phyloP scores from a whole-genome alignment of 2,888 invertebrate species.

The Drosophila atroscutellata region DNA sequence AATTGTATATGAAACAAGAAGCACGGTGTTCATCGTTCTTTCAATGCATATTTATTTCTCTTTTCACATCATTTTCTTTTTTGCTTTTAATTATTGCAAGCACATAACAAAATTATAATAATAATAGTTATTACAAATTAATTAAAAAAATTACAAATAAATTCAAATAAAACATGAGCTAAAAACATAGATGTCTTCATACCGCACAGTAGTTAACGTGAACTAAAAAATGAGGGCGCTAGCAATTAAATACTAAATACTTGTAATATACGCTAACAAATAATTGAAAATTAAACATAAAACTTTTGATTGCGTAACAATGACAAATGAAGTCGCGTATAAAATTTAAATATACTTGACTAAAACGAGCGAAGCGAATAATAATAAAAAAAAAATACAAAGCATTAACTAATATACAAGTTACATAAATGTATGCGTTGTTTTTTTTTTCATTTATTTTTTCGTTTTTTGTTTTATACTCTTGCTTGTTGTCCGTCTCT shows the following conservation, averaged over 20 bases:
- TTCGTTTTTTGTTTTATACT: constrained; percentile 10
- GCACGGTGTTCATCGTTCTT: constrained; percentile 31
- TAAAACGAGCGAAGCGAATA: constrained; percentile 33
- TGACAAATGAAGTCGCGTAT: constrained; percentile 43
- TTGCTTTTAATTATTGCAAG: constrained; percentile 74
- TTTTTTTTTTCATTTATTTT: not conserved
- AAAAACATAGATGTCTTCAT: constrained; percentile 73
- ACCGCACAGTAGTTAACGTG: constrained; percentile 60
- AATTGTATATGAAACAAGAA: constrained; percentile 25
- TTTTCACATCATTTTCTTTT: constrained; percentile 46
- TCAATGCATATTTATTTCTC: constrained; percentile 53
- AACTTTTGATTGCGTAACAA: constrained; percentile 53
- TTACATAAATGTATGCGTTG: constrained; percentile 22
- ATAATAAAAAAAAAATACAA: constrained; percentile 22
- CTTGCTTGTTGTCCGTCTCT: constrained; percentile 46
- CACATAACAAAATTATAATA: constrained; percentile 72
- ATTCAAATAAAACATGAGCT: constrained; percentile 80
- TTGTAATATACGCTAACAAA: constrained; percentile 42
- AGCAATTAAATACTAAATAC: constrained; percentile 47
- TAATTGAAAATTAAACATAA: constrained; percentile 37
- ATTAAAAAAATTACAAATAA: constrained; percentile 77
- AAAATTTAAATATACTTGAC: constrained; percentile 35
- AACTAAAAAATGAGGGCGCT: constrained; percentile 45
- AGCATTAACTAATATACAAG: constrained; percentile 27
- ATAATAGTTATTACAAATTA: constrained; percentile 69